Evolutionary conservation across 2,888 invertebrate genomes (phyloP), one percentile per base, ranked within the genome.

Genomic region (Scelioninae gen. 1): DNA sequence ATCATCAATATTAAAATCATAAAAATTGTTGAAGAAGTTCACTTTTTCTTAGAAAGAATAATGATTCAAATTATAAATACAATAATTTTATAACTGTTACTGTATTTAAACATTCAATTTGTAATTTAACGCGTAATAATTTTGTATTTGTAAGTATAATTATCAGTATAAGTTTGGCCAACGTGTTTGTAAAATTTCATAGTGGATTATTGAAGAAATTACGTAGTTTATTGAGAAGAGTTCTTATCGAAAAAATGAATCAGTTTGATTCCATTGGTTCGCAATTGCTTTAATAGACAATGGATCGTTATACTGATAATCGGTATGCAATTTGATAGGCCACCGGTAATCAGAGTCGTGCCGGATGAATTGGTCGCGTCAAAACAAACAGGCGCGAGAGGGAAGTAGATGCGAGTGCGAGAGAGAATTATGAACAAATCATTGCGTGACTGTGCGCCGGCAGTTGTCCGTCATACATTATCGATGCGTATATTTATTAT

Each of bases 261-360:
- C 69, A 76, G 80, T 69, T 55, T 32, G 51, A 78, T 74, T 72
- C 45, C 29, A 43, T 77, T 69, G 56, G 60, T 47, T 63, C 11
- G 65, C 55, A 60, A 23, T 60, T 72, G 43, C n/a, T 63, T 71
- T 86, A 86, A 86, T 88, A 88, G 88, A 91, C 90, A 91, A 90
- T 89, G 89, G 87, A 88, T 85, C 90, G 90, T 91, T 91, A 89
- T 87, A 87, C 87, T 89, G 90, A 91, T 88, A 89, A 89, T 90
- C 87, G 86, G 75, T 60, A 32, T 65, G 85, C 81, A 82, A 80
- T 47, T 85, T 69, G 85, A 83, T 85, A 80, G 58, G 74, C 69
- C 51, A 71, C 65, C 79, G 76, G 84, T 84, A 85, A 85, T 83
- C 79, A 56, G 83, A 83, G 75, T 76, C 78, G 69, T 76, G 81